These are phyloP conservation scores for Melanitta fusca DNA, from an alignment of 2,797 vertebrate species.

Conservation along the genomic window DNA sequence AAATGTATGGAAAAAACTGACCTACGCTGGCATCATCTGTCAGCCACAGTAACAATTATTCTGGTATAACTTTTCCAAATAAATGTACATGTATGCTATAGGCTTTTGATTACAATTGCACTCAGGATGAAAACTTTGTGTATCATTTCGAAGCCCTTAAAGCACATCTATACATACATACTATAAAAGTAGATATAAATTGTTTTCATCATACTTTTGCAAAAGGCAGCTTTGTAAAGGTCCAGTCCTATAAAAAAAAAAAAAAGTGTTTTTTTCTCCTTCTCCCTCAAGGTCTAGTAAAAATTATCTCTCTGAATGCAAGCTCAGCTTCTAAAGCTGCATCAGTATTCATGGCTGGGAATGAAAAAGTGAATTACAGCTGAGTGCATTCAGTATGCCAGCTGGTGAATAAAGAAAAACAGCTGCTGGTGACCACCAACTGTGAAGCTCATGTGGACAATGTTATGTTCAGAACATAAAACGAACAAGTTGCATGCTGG, in stretches of 20 bases:
- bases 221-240: background rate
- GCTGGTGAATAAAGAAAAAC: conserved; percentile 41
- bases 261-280: background rate
- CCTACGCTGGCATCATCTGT: conserved; percentile 7
- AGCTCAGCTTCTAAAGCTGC: background rate
- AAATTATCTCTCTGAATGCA: background rate
- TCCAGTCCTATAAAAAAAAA: background rate
- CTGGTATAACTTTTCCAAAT: background rate
- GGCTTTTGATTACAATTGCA: background rate
- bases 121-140: background rate
- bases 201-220: background rate
- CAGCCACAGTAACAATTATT: background rate
- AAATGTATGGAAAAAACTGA: background rate
- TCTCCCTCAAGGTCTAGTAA: background rate
- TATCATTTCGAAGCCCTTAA: background rate
- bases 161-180: background rate
- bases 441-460: conserved; percentile 31
- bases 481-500: conserved; percentile 44
- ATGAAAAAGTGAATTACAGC: conserved; percentile 15
- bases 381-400: conserved; percentile 9
- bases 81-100: background rate
- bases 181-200: background rate
- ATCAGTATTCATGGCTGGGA: conserved; percentile 10
- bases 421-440: conserved; percentile 35
- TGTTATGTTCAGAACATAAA: conserved; percentile 43